Evolutionary conservation across 2,797 vertebrate genomes (phyloP), one percentile per base, ranked within the genome.

Genomic region (Triplophysa bombifrons): DNA sequence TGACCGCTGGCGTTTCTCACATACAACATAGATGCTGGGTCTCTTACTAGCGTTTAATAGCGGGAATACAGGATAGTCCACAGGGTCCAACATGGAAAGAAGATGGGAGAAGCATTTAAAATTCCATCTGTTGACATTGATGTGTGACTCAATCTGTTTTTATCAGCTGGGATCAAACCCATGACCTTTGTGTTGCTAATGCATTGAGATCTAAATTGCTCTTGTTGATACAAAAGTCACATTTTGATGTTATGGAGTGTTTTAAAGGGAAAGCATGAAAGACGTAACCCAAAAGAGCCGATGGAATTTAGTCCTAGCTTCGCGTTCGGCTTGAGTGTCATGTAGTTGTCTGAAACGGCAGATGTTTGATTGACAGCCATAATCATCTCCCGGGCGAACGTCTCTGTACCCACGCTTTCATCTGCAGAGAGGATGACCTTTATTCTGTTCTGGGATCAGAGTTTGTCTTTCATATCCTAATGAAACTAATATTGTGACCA

Each of bases 381-480:
- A 58, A 77, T 76, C 65, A 34, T 77, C 53, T 69, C 4, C 41
- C 8, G 20, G 64, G 68, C 38, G 3, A 76, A 65, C 22, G 22
- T 67, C 61, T 68, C 64, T 56, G 74, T 67, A 51, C 22, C 60
- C 75, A 69, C 19, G 65, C 75, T 77, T 77, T 77, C 17, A 77
- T 69, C 75, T 69, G 53, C 22, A 55, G 38, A 16, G 22, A 20
- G 19, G 12, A 20, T 69, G 75, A 77, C 65, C 75, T 77, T 77
- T 69, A 50, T 10, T 67, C 53, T 48, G 74, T 76, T 68, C 64
- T 68, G 74, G 17, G 75, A 44, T 69, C 65, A 77, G 75, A 30
- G 53, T 69, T 69, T 77, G 53, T 66, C 74, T 77, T 77, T 77
- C 53, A 69, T 77, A 50, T 69, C 75, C 22, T 76, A 68, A 68